Conservation (phyloP, 1,140 invertebrate genomes). For the Penaeus vannamei region DNA sequence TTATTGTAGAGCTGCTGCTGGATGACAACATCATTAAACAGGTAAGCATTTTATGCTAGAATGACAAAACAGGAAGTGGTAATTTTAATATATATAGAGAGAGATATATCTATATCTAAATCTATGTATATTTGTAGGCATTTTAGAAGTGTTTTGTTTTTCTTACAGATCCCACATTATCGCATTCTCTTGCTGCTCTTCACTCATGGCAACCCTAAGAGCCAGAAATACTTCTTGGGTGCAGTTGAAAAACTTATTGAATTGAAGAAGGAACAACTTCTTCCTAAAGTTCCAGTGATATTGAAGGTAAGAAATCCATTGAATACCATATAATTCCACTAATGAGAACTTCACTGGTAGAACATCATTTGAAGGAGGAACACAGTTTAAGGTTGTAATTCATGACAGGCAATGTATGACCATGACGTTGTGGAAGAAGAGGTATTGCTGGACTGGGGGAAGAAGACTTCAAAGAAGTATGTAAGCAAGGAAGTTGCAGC, state of each 20-base stretch:
- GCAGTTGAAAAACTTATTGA: constrained; percentile 95
- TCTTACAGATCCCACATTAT: constrained; percentile 65
- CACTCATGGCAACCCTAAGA: constrained; percentile 82
- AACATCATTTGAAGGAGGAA: neutral
- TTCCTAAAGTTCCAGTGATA: constrained; percentile 91
- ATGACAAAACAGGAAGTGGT: no score
- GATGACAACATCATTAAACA: constrained; percentile 87
- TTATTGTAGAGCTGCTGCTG: constrained; percentile 94
- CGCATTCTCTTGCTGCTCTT: constrained; percentile 74
- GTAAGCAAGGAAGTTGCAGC: constrained; percentile 90
- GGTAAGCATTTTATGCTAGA: constrained; percentile 72
- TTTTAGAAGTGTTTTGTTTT: constrained; percentile 3
- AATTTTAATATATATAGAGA: no score
- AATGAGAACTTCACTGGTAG: neutral
- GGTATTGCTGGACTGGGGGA: constrained; percentile 93
- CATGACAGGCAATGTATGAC: constrained; percentile 90
- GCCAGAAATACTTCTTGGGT: constrained; percentile 94
- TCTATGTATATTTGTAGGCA: neutral
- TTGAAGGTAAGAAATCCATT: constrained; percentile 79
- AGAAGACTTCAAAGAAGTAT: constrained; percentile 95
- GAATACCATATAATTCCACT: neutral
- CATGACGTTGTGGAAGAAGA: constrained; percentile 95
- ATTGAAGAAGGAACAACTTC: constrained; percentile 83
- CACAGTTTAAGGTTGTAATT: constrained; percentile 18
- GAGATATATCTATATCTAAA: neutral